Base-by-base conservation (phyloP, 1,140 invertebrate species). In the Planococcus citri region DNA sequence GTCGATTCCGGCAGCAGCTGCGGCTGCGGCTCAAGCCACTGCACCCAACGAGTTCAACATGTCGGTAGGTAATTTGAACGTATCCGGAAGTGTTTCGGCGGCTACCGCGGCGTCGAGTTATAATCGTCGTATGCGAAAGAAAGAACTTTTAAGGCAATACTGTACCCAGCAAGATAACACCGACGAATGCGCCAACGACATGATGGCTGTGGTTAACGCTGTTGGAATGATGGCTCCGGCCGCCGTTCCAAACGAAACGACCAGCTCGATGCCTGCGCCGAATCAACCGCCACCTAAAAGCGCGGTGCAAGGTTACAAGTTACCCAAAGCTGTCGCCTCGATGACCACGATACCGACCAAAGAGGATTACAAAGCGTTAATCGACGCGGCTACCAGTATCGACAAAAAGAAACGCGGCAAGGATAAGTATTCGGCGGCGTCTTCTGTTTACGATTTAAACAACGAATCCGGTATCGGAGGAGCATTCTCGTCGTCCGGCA, bases 121-220 rank as follows among this genome's bases (percentile, higher is more conserved):
- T 0, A 90, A 88, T 76, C 79, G 91, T 61, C 81, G 91, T 27
- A 94, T 94, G 91, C 81, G 92, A 2, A 94, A 94, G 78, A 94
- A 94, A 75, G 91, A 94, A 77, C 76, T 94, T 12, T 78, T 94
- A 14, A 82, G 89, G 14, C 85, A 91, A 75, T 94, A 94, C 76
- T 91, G 89, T 78, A 89, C 88, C 0, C 88, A 94, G 76, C 88
- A 71, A 92, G 74, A 90, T 88, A 90, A 91, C 72, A 89, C 88
- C 83, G 88, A 88, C 73, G 87, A 89, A 72, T 83, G 86, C 1
- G 77, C 80, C 8, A 74, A 77, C n/a, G 78, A 79, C 14, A 74
- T 79, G n/a, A 78, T 79, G n/a, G 78, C 75, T 29, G 75, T 81
- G 0, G 51, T 17, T n/a, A 58, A 17, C 21, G n/a, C n/a, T n/a